phyloP scores from a whole-genome alignment of 2,113 vertebrate genomes.

The Plestiodon gilberti region DNA sequence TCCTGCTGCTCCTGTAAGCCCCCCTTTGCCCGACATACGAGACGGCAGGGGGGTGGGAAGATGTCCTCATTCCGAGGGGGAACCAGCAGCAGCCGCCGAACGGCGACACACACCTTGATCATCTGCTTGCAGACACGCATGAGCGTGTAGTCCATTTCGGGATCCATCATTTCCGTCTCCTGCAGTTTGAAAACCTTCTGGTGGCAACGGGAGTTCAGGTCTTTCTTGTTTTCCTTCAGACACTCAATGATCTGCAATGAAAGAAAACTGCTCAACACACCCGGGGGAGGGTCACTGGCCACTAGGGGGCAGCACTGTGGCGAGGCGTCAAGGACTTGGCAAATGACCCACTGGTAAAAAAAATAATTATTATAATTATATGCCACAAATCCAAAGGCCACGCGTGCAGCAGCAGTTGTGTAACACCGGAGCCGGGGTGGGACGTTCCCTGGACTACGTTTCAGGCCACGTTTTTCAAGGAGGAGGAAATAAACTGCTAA shows the following conservation, averaged over 20 bases:
- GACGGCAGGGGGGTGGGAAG: no score
- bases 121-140: constrained; percentile 98
- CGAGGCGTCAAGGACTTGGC: neutral
- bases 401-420: neutral
- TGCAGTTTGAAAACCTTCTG: constrained; percentile 95
- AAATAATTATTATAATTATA: no score
- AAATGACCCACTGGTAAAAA: neutral
- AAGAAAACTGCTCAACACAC: neutral
- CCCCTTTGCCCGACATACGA: no score
- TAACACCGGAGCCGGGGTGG: no score
- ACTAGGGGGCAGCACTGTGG: neutral
- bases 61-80: neutral
- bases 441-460: neutral
- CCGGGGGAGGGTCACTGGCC: accelerated
- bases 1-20: no score
- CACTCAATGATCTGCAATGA: constrained; percentile 91
- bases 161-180: constrained; percentile 96
- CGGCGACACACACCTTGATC: constrained; percentile 84
- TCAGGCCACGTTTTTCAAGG: neutral
- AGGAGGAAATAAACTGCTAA: no score
- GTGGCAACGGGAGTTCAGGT: constrained; percentile 85
- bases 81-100: neutral
- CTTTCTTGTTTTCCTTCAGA: constrained; percentile 93
- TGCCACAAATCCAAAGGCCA: no score
- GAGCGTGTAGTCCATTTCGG: constrained; percentile 94